These are phyloP conservation scores for Fragum sueziense DNA, from an alignment of 2,888 invertebrate genomes.

Conservation along the genomic window DNA sequence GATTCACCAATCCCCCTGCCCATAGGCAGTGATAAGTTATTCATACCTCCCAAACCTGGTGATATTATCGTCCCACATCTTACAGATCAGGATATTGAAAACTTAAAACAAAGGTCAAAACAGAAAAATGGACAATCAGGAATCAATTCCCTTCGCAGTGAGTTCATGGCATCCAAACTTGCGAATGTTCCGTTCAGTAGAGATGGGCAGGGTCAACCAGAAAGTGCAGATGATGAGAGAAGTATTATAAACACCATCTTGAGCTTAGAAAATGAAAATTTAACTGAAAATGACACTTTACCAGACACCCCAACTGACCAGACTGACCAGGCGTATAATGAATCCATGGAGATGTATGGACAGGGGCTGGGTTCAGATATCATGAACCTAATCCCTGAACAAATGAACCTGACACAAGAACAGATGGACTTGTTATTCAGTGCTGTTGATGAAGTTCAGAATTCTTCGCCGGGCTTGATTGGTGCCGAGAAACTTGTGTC, in stretches of 20 bases:
- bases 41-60: conserved; percentile 74
- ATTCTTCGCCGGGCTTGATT: conserved; percentile 58
- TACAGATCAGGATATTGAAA: conserved; percentile 76
- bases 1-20: conserved; percentile 55
- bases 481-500: conserved; percentile 34
- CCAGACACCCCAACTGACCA: conserved; percentile 28
- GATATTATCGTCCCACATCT: conserved; percentile 77
- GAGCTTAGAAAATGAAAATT: conserved; percentile 72
- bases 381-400: conserved; percentile 62
- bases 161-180: conserved; percentile 51
- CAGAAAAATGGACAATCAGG: conserved; percentile 34
- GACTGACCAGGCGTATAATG: conserved; percentile 34
- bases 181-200: conserved; percentile 34
- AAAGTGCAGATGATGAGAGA: conserved; percentile 69
- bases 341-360: conserved; percentile 56
- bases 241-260: conserved; percentile 76
- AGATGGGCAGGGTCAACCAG: conserved; percentile 8
- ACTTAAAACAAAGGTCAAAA: conserved; percentile 61
- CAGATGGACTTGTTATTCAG: conserved; percentile 72
- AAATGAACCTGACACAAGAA: conserved; percentile 73
- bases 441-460: conserved; percentile 74
- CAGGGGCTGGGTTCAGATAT: conserved; percentile 52
- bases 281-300: too few species aligned
- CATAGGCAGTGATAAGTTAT: conserved; percentile 62
- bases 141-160: conserved; percentile 37